Evolutionary conservation across 2,888 invertebrate species (phyloP).

Genomic region (Drosophila mulleri): DNA sequence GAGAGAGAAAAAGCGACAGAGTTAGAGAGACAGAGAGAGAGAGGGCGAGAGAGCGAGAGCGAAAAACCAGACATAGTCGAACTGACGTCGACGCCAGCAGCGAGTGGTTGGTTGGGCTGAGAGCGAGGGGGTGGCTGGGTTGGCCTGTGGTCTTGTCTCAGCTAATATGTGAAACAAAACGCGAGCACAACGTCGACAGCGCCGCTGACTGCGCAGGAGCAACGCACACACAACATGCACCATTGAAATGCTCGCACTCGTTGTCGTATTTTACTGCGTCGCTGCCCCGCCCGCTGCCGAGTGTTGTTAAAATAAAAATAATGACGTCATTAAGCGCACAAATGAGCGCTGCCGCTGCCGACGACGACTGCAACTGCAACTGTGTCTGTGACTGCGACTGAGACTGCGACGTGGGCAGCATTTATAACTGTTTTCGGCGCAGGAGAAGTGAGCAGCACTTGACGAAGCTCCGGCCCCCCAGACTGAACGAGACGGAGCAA

Average conservation of each 20-base stretch:
- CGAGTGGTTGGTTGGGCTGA: conserved; percentile 46
- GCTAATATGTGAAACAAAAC: conserved; percentile 67
- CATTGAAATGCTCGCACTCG: conserved; percentile 60
- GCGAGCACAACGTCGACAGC: conserved; percentile 62
- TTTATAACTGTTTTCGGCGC: conserved; percentile 76
- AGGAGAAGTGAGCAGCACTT: conserved; percentile 74
- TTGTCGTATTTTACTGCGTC: conserved; percentile 64
- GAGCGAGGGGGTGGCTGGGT: conserved; percentile 40
- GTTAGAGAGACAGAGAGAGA: conserved; percentile 42
- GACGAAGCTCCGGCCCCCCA: conserved; percentile 65
- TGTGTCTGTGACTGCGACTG: neutral
- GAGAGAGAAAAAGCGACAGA: conserved; percentile 37
- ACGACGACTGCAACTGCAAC: conserved; percentile 18
- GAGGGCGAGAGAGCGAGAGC: conserved; percentile 53
- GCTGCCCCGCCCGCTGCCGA: conserved; percentile 56
- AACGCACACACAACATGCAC: conserved; percentile 65
- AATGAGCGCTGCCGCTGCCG: conserved; percentile 75
- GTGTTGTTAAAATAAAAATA: conserved; percentile 81
- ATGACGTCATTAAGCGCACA: conserved; percentile 80
- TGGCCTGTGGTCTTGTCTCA: conserved; percentile 66
- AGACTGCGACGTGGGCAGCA: conserved; percentile 56
- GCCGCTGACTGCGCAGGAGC: conserved; percentile 78
- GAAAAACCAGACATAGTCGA: conserved; percentile 58
- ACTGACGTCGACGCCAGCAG: conserved; percentile 64
- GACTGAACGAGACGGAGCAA: conserved; percentile 46